Percentiles rank a stretch among this genome's conserved stretches.
phyloP scores from a whole-genome alignment of 1,140 invertebrate species.

The Thrips palmi region DNA sequence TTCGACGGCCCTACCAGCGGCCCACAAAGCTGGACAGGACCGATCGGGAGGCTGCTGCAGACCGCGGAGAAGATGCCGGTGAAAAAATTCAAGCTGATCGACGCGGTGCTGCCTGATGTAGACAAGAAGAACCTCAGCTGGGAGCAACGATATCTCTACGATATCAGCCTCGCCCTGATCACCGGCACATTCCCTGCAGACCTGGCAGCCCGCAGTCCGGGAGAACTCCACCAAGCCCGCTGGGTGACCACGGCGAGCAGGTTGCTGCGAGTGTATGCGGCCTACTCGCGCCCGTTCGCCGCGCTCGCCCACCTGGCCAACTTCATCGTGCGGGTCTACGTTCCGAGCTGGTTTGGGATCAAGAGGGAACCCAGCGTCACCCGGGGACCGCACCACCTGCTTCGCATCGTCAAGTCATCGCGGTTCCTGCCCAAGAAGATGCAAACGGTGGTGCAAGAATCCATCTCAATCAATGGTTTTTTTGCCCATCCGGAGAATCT shows the following conservation, averaged over 20 bases:
- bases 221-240: slow-evolving; percentile 18
- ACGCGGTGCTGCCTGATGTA: slow-evolving; percentile 13
- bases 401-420: slow-evolving; percentile 13
- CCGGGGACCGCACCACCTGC: slow-evolving; percentile 16
- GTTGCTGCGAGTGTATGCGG: slow-evolving; percentile 18
- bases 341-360: slow-evolving; percentile 21
- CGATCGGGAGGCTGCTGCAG: slow-evolving; percentile 15
- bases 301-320: slow-evolving; percentile 14
- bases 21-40: slow-evolving; percentile 15
- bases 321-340: slow-evolving; percentile 20
- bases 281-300: slow-evolving; percentile 14
- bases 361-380: slow-evolving; percentile 15
- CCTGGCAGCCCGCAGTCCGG: slow-evolving; percentile 17
- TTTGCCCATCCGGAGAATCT: slow-evolving; percentile 20
- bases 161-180: slow-evolving; percentile 15
- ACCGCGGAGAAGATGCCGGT: slow-evolving; percentile 14
- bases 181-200: slow-evolving; percentile 16
- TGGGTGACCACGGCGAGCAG: slow-evolving; percentile 20
- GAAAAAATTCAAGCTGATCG: slow-evolving; percentile 13
- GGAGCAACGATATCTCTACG: slow-evolving; percentile 19
- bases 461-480: slow-evolving; percentile 16
- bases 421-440: slow-evolving; percentile 11
- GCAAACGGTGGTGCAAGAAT: slow-evolving; percentile 15
- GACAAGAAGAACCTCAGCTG: slow-evolving; percentile 15
- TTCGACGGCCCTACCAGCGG: slow-evolving; percentile 17